Evolutionary conservation across 2,797 vertebrate genomes (phyloP).

Genomic region (Peromyscus eremicus): DNA sequence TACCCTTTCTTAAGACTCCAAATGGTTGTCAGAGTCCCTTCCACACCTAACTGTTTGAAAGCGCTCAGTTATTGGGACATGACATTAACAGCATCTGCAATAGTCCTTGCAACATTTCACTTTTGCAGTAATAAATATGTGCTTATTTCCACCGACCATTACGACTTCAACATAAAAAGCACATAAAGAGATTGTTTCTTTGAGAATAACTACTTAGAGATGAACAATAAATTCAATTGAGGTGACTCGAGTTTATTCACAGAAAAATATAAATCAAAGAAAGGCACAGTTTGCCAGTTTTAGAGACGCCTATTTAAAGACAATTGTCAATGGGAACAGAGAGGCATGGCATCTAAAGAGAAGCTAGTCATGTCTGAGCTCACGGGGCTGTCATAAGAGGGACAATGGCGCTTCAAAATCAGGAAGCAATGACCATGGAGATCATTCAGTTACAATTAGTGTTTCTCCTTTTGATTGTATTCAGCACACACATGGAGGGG

Average conservation of each 20-base stretch:
- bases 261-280: neutral
- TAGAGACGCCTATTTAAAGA: neutral
- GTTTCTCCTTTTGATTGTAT: conserved; percentile 47
- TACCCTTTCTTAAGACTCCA: neutral
- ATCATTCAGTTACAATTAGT: neutral
- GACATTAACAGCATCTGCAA: neutral
- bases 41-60: neutral
- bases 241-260: neutral
- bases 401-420: neutral
- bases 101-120: neutral
- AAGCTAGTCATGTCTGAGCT: neutral
- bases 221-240: neutral
- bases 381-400: neutral
- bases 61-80: neutral
- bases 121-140: neutral
- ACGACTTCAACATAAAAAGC: neutral
- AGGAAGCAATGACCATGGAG: neutral
- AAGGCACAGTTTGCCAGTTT: neutral
- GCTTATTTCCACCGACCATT: neutral
- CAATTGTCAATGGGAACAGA: neutral
- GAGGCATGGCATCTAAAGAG: neutral
- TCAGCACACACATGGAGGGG: neutral
- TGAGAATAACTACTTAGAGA: neutral
- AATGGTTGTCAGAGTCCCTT: neutral
- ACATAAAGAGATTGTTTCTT: neutral